These are phyloP conservation scores for Carcina quercana DNA, from an alignment of 2,888 invertebrate genomes.

Conservation along the genomic window DNA sequence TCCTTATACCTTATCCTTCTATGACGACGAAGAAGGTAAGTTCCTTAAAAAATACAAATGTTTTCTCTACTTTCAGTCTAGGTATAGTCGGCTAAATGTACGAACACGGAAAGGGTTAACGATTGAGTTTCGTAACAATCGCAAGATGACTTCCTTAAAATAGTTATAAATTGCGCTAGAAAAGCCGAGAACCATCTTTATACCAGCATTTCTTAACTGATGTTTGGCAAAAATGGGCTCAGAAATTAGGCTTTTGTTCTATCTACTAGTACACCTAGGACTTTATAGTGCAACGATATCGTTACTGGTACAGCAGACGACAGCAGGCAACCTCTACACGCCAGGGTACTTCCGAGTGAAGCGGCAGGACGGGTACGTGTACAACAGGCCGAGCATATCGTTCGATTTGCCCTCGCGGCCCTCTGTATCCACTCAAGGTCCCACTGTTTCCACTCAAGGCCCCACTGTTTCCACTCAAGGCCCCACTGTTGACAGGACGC, in stretches of 20 bases:
- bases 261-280: constrained; percentile 24
- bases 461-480: constrained; percentile 43
- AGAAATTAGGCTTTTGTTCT: constrained; percentile 19
- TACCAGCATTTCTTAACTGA: constrained; percentile 11
- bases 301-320: constrained; percentile 8
- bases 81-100: too few species aligned
- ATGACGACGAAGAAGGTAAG: too few species aligned
- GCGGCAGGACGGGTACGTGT: constrained; percentile 63
- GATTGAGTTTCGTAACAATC: constrained; percentile 38
- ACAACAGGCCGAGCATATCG: constrained; percentile 52
- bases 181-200: constrained; percentile 33
- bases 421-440: constrained; percentile 44
- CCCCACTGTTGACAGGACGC: constrained; percentile 51
- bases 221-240: constrained; percentile 28
- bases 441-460: constrained; percentile 46
- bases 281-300: constrained; percentile 21
- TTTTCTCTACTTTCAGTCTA: too few species aligned
- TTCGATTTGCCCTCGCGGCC: constrained; percentile 51
- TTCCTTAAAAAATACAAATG: too few species aligned
- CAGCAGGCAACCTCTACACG: constrained; percentile 15
- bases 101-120: too few species aligned
- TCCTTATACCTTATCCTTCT: too few species aligned
- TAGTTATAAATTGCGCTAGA: constrained; percentile 44
- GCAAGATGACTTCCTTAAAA: constrained; percentile 33
- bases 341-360: constrained; percentile 31